phyloP scores from a whole-genome alignment of 2,797 vertebrate species.

The Coluber constrictor region DNA sequence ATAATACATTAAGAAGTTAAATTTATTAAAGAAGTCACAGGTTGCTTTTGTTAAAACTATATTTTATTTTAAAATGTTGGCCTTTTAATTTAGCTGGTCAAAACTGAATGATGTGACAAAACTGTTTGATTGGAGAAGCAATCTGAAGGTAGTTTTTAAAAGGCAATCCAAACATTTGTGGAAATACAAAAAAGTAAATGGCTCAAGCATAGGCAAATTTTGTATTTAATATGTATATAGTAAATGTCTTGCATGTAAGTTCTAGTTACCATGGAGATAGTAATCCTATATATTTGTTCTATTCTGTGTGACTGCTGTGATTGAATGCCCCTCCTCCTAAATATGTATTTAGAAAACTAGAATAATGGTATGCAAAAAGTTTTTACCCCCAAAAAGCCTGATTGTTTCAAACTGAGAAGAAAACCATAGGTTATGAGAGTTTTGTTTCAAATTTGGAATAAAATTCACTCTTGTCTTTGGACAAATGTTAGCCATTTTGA shows the following conservation, averaged over 20 bases:
- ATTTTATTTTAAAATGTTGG: background rate
- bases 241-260: background rate
- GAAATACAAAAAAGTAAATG: background rate
- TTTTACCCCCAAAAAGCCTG: background rate
- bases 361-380: background rate
- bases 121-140: background rate
- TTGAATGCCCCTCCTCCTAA: background rate
- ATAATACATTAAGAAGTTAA: background rate
- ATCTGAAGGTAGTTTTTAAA: background rate
- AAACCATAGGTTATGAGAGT: background rate
- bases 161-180: background rate
- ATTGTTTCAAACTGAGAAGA: background rate
- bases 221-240: background rate
- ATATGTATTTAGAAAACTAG: background rate
- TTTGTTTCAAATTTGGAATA: background rate
- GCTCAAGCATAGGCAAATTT: background rate
- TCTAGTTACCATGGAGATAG: background rate
- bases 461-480: background rate
- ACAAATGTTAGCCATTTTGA: background rate
- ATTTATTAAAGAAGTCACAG: background rate
- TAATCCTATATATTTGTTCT: background rate
- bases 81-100: background rate
- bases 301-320: background rate
- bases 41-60: background rate
- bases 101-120: background rate